phyloP scores from a whole-genome alignment of 2,113 vertebrate species.

The Malurus elegans region DNA sequence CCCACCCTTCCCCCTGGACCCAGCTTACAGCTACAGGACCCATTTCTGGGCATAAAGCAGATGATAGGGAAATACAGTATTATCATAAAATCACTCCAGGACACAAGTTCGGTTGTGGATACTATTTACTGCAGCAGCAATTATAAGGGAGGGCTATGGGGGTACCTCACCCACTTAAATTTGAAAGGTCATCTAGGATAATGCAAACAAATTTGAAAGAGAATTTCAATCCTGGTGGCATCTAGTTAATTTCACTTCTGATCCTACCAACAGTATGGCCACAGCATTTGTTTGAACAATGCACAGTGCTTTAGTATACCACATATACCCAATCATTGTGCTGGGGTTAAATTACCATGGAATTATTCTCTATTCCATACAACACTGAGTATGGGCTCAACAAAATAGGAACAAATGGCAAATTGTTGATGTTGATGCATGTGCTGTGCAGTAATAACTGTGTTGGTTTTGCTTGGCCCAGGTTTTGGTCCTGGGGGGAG shows the following conservation, averaged over 20 bases:
- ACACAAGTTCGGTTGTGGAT: no score
- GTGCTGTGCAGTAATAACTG: background rate
- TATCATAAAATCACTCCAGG: no score
- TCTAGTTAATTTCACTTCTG: background rate
- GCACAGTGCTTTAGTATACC: background rate
- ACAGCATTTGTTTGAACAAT: background rate
- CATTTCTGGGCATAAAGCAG: no score
- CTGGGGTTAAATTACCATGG: background rate
- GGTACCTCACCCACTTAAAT: no score
- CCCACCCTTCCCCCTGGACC: no score
- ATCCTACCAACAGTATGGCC: background rate
- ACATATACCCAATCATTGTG: background rate
- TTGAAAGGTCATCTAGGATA: background rate
- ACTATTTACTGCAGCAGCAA: no score
- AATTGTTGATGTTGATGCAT: background rate
- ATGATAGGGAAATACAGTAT: no score
- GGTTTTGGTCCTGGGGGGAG: no score
- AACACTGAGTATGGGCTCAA: background rate
- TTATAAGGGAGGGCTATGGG: no score
- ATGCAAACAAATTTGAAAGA: background rate
- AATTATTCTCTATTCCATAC: background rate
- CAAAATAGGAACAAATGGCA: background rate
- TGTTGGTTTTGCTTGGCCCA: no score
- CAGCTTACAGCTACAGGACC: no score
- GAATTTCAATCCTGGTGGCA: background rate